These are phyloP conservation scores for Lycocorax pyrrhopterus DNA, from an alignment of 2,113 vertebrate species.

Conservation along the genomic window DNA sequence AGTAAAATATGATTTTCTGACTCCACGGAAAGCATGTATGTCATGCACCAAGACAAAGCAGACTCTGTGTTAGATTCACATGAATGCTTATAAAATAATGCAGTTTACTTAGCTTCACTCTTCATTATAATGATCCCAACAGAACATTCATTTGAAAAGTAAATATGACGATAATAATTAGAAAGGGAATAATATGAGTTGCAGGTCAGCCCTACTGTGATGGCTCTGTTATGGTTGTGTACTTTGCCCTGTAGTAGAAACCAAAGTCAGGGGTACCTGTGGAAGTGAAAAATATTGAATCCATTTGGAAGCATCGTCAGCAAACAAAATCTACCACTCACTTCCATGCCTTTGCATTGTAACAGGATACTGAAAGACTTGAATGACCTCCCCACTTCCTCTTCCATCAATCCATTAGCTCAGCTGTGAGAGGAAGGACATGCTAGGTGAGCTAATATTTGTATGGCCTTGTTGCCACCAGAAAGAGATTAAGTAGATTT, in stretches of 20 bases:
- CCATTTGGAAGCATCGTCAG: not conserved
- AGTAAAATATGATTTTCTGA: not conserved
- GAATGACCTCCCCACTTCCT: not conserved
- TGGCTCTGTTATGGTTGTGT: not conserved
- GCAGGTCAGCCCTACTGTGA: not conserved
- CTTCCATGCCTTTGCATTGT: not conserved
- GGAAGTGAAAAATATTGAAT: not conserved
- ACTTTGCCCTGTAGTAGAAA: not conserved
- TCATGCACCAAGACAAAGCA: not conserved
- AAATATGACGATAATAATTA: not conserved
- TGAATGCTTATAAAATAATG: not conserved
- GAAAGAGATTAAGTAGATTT: not conserved
- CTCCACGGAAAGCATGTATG: not conserved
- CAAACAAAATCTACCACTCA: not conserved
- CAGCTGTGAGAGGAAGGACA: not conserved
- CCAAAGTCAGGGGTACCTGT: not conserved
- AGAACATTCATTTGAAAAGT: not conserved
- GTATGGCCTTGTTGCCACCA: not conserved
- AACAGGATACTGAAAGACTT: not conserved
- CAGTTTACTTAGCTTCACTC: not conserved
- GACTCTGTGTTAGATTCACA: not conserved
- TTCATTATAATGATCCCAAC: not conserved
- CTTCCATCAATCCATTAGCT: not conserved
- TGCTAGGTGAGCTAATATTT: not conserved
- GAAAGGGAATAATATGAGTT: not conserved